Conservation (phyloP, 2,797 vertebrate species). For the Pachyuromys duprasi region DNA sequence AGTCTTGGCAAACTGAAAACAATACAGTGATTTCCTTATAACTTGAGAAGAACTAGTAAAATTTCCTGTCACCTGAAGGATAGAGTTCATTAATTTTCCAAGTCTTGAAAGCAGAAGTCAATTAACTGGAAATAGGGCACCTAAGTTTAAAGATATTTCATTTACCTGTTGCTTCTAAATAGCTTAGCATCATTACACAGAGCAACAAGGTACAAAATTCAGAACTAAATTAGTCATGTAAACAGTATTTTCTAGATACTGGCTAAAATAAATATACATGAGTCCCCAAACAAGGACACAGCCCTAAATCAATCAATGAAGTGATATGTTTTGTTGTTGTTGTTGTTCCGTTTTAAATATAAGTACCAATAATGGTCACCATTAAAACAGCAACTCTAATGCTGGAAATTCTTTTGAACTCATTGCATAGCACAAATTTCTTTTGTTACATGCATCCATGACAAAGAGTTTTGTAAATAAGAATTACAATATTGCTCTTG, state of each 20-base stretch:
- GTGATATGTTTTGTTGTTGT: not conserved
- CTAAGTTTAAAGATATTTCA: slow-evolving; percentile 72
- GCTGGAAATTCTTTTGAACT: slow-evolving; percentile 47
- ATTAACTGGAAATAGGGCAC: slow-evolving; percentile 63
- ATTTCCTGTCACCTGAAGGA: slow-evolving; percentile 56
- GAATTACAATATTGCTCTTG: not conserved
- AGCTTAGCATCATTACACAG: slow-evolving; percentile 61
- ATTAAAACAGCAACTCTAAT: not conserved
- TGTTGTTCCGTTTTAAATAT: not conserved
- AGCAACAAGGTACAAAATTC: slow-evolving; percentile 64
- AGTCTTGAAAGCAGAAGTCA: slow-evolving; percentile 72
- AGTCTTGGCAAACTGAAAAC: slow-evolving; percentile 48
- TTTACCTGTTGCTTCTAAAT: slow-evolving; percentile 72
- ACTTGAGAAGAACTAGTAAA: slow-evolving; percentile 65
- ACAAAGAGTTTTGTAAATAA: slow-evolving; percentile 16
- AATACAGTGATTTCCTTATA: slow-evolving; percentile 23
- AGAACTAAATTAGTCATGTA: slow-evolving; percentile 66
- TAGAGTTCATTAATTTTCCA: slow-evolving; percentile 69
- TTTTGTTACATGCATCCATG: not conserved
- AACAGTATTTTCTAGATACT: slow-evolving; percentile 56
- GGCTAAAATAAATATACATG: slow-evolving; percentile 33
- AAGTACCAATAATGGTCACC: not conserved
- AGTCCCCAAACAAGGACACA: slow-evolving; percentile 42
- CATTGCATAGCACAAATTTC: not conserved
- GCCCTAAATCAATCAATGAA: not conserved